Evolutionary conservation across 2,113 vertebrate genomes (phyloP), one percentile per base, ranked within the genome.

Genomic region (Lophotis ruficrista): DNA sequence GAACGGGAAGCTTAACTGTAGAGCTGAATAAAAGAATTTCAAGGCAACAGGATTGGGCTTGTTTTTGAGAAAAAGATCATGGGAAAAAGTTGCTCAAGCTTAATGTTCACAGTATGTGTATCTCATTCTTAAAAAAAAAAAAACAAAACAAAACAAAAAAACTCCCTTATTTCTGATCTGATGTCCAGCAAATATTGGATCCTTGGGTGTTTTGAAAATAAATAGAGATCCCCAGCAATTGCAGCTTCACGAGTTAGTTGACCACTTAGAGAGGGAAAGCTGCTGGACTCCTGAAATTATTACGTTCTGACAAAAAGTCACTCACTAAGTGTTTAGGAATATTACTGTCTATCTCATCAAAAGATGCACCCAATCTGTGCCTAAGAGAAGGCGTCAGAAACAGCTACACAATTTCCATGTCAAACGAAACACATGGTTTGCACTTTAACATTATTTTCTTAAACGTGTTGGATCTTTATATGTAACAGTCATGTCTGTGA

Each of bases 21-120:
- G 87, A 94, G 86, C 24, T 43, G 87, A 97, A 97, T 97, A 97
- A 97, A 98, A 96, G 41, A 89, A 87, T 89, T 95, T 95, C 82
- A 97, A 97, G 83, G 80, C 93, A 95, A 96, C 30, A 35, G 47
- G 70, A 83, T 6, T 10, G 3, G 57, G 77, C 70, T 85, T 94
- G 70, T 83, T 81, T 96, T 94, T 91, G 60, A 83, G 65, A 79
- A 92, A 92, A 79, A 60, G 60, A 81, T 0, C 35, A 30, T 11
- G 10, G 53, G 65, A 73, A 83, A 93, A 83, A 56, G 47, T 25
- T 30, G 21, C n/a, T 92, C 48, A 47, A 68, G 33, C 57, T 85
- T 93, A 48, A 50, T 57, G 24, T 45, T 95, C 47, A 28, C 83
- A 75, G 56, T 72, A 43, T 43, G 41, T 43, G 41, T 15, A 15